These are phyloP conservation scores for Arizona elegans DNA, from an alignment of 2,113 vertebrate genomes.

Conservation along the genomic window DNA sequence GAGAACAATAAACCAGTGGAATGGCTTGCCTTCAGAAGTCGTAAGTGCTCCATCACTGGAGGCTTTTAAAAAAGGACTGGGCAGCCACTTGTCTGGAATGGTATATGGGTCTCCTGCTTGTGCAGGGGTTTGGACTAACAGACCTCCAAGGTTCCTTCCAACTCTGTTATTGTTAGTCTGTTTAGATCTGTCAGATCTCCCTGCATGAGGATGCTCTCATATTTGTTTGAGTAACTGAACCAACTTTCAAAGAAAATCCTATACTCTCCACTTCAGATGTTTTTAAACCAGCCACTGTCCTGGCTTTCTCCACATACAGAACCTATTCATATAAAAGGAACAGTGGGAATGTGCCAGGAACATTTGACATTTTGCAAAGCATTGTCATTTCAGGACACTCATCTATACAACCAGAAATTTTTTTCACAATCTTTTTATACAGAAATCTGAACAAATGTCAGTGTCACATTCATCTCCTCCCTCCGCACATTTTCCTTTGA, in stretches of 20 bases:
- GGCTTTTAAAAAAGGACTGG: not conserved
- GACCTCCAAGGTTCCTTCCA: not conserved
- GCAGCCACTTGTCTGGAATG: not conserved
- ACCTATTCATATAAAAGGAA: not conserved
- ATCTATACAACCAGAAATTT: not conserved
- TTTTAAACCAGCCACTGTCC: not conserved
- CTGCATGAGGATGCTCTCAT: not conserved
- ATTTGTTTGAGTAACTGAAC: not conserved
- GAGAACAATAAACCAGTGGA: too few relatives aligned
- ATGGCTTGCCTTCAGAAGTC: not conserved
- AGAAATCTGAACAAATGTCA: not conserved
- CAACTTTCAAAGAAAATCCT: not conserved
- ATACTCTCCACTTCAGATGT: not conserved
- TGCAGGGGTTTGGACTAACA: not conserved
- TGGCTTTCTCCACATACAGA: not conserved
- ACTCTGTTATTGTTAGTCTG: not conserved
- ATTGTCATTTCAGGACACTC: not conserved
- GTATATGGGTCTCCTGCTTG: not conserved
- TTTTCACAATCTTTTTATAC: not conserved
- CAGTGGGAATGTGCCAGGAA: not conserved
- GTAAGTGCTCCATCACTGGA: not conserved
- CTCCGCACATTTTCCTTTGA: not conserved
- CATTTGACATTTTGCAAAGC: not conserved
- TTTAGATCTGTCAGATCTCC: not conserved
- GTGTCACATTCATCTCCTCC: not conserved